Evolutionary conservation across 2,113 vertebrate species (phyloP).

Genomic region (Dromiciops gliroides): DNA sequence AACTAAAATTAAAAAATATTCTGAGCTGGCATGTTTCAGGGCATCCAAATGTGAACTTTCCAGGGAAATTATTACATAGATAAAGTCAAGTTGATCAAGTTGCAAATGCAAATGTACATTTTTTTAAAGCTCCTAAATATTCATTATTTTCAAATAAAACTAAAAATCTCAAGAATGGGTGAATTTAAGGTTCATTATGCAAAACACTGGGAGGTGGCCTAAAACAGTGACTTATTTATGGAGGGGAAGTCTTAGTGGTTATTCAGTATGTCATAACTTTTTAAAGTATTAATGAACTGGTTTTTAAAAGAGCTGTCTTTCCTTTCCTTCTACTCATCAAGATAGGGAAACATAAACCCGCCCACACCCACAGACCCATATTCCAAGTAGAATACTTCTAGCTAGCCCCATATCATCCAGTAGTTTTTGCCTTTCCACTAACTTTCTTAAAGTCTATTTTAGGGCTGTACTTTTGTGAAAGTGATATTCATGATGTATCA

Average conservation of each 20-base stretch:
- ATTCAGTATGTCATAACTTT: neutral
- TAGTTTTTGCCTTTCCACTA: slow-evolving; percentile 14
- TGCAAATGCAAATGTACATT: neutral
- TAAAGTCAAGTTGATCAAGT: neutral
- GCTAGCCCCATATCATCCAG: slow-evolving; percentile 19
- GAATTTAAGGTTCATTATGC: slow-evolving; percentile 23
- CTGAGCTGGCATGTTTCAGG: slow-evolving; percentile 27
- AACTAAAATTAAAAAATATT: slow-evolving; percentile 53
- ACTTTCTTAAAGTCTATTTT: slow-evolving; percentile 47
- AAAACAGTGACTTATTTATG: neutral
- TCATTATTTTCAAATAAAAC: slow-evolving; percentile 15
- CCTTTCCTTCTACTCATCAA: slow-evolving; percentile 46
- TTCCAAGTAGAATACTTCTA: slow-evolving; percentile 34
- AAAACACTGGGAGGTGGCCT: neutral
- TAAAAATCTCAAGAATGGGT: slow-evolving; percentile 47
- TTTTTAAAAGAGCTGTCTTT: slow-evolving; percentile 53
- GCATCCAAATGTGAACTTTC: slow-evolving; percentile 46
- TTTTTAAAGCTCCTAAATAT: neutral
- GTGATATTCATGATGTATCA: slow-evolving; percentile 9
- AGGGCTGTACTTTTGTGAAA: slow-evolving; percentile 18
- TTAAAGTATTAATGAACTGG: slow-evolving; percentile 47
- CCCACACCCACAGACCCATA: neutral
- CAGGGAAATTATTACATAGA: neutral
- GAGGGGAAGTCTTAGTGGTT: neutral
- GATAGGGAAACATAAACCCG: slow-evolving; percentile 47